A percentile compares a stretch with the other conserved stretches of the same genome.
Conservation (phyloP, 2,797 vertebrate species). For the Urophycis tenuis region DNA sequence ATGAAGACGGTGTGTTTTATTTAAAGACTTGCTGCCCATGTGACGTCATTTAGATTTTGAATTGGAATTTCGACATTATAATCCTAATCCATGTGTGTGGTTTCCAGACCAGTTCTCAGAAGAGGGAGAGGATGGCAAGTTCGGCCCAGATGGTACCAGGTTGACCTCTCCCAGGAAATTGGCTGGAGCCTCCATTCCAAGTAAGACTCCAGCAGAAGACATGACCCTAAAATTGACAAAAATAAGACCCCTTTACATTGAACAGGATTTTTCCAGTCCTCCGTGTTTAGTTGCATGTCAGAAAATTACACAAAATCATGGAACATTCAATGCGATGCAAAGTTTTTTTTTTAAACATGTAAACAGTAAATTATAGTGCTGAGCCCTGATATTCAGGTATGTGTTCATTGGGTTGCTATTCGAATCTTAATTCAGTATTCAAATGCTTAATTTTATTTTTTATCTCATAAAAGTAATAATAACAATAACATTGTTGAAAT, state of each 20-base stretch:
- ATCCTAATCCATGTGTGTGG: neutral
- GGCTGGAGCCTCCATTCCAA: constrained; percentile 60
- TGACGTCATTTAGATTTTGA: neutral
- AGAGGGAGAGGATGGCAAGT: constrained; percentile 84
- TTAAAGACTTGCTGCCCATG: neutral
- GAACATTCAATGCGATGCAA: neutral
- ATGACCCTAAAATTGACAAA: neutral
- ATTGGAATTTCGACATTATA: neutral
- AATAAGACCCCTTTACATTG: neutral
- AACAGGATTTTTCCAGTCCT: neutral
- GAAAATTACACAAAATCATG: no score
- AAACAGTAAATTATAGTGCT: no score
- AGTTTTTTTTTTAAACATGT: no score
- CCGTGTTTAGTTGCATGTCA: no score
- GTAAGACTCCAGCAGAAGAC: constrained; percentile 48
- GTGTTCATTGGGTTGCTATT: no score
- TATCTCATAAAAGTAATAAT: no score
- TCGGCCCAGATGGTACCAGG: constrained; percentile 42
- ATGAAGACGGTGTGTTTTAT: constrained; percentile 77
- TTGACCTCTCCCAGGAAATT: constrained; percentile 70
- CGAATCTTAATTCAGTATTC: no score
- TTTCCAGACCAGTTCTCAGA: constrained; percentile 90
- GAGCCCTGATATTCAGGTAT: no score
- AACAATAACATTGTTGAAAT: no score
- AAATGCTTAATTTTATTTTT: no score